Percentiles rank a stretch among this genome's conserved stretches.
Conservation (phyloP, 2,888 invertebrate genomes). For the Folsomia candida region DNA sequence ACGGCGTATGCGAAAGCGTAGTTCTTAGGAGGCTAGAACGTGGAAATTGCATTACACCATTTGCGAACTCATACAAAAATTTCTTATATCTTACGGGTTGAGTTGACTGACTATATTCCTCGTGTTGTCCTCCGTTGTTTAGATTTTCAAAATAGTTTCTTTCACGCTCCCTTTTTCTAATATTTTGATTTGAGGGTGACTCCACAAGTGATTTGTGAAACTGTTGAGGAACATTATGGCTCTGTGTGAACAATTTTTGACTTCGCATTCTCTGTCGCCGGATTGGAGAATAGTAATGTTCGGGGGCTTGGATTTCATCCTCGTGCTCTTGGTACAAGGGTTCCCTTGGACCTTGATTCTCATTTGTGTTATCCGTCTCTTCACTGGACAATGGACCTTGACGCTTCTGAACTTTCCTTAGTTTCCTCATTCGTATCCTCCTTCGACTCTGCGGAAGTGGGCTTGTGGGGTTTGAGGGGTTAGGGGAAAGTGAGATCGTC, state of each 20-base stretch:
- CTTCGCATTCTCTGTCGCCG: background rate
- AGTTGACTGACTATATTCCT: background rate
- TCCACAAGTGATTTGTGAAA: background rate
- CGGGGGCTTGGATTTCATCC: background rate
- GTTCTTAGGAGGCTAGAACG: conserved; percentile 42
- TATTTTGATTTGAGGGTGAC: background rate
- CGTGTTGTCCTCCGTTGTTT: background rate
- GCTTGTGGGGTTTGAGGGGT: no score
- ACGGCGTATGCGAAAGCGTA: conserved; percentile 50
- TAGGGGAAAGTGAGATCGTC: no score
- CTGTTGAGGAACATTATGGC: background rate
- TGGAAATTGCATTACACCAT: background rate
- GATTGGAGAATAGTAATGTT: conserved; percentile 12
- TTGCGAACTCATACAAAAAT: background rate
- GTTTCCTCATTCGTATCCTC: no score
- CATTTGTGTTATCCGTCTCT: background rate
- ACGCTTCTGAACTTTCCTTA: background rate
- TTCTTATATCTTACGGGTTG: background rate
- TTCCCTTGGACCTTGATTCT: background rate
- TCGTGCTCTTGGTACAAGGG: conserved; percentile 1
- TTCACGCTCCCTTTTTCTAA: background rate
- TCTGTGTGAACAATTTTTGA: background rate
- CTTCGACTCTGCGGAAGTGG: no score
- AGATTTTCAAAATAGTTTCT: background rate
- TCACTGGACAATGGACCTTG: background rate